Evolutionary conservation across 1,140 invertebrate genomes (phyloP).

Genomic region (Choristoneura fumiferana): DNA sequence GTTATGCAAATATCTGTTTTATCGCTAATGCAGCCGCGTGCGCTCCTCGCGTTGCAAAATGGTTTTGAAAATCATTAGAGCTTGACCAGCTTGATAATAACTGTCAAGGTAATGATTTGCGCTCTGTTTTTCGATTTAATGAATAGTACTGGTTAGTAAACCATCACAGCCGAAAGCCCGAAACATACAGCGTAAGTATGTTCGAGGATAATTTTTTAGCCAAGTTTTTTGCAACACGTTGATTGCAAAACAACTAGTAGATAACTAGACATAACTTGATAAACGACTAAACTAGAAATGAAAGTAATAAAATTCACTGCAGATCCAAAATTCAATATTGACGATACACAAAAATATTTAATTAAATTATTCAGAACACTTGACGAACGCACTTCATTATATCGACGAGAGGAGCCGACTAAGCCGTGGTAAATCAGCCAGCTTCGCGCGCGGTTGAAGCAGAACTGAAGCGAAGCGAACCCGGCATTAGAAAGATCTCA

Average conservation of each 20-base stretch:
- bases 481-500: constrained; percentile 44
- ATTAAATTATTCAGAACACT: not conserved
- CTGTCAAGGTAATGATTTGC: constrained; percentile 3
- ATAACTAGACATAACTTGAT: no score
- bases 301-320: not conserved
- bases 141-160: no score
- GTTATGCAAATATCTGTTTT: constrained; percentile 57
- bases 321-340: not conserved
- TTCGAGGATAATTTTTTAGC: no score
- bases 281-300: no score
- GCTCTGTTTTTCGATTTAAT: no score
- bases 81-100: constrained; percentile 12
- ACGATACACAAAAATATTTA: not conserved
- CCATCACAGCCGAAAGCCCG: no score
- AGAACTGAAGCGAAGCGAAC: constrained; percentile 46
- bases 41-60: constrained; percentile 35
- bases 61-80: constrained; percentile 8
- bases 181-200: no score
- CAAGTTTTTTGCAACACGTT: no score
- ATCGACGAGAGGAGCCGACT: constrained; percentile 12
- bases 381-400: constrained; percentile 1
- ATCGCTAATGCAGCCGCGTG: constrained; percentile 8
- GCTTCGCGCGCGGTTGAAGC: constrained; percentile 48
- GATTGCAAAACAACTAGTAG: no score
- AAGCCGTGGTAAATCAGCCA: constrained; percentile 32